Evolutionary conservation across 2,113 vertebrate genomes (phyloP).

Genomic region (Atractosteus spatula): DNA sequence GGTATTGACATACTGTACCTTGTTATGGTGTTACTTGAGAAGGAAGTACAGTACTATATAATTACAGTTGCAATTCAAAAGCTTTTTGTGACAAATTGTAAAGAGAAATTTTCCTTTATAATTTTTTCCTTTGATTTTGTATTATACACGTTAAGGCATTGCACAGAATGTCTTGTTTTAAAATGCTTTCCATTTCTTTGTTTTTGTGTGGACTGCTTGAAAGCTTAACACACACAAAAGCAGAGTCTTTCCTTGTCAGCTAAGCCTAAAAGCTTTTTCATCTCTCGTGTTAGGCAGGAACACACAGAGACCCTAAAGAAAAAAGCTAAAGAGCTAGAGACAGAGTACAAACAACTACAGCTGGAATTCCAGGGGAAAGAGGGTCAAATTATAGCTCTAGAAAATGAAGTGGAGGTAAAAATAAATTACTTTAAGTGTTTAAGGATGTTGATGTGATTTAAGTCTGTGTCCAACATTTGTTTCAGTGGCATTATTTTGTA

Average conservation of each 20-base stretch:
- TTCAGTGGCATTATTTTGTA: constrained; percentile 35
- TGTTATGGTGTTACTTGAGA: no score
- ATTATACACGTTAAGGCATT: no score
- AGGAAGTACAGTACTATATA: no score
- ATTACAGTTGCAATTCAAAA: no score
- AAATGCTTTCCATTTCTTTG: background rate
- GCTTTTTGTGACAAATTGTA: no score
- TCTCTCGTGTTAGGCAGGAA: constrained; percentile 69
- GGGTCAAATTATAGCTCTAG: constrained; percentile 66
- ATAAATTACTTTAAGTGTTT: constrained; percentile 28
- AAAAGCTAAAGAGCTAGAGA: constrained; percentile 75
- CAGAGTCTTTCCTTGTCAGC: constrained; percentile 9
- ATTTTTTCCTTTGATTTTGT: no score
- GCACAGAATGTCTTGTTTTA: background rate
- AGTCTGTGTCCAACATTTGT: constrained; percentile 48
- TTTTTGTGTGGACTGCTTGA: constrained; percentile 36
- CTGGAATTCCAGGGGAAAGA: constrained; percentile 73
- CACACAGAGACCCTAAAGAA: constrained; percentile 73
- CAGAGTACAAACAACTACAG: constrained; percentile 77
- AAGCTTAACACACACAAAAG: constrained; percentile 11
- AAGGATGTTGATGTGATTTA: constrained; percentile 42
- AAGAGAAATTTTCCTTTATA: no score
- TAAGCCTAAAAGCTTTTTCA: constrained; percentile 40
- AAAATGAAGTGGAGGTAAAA: constrained; percentile 72
- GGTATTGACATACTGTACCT: no score